These are phyloP conservation scores for Momotus momota DNA, from an alignment of 2,797 vertebrate genomes.

Conservation along the genomic window DNA sequence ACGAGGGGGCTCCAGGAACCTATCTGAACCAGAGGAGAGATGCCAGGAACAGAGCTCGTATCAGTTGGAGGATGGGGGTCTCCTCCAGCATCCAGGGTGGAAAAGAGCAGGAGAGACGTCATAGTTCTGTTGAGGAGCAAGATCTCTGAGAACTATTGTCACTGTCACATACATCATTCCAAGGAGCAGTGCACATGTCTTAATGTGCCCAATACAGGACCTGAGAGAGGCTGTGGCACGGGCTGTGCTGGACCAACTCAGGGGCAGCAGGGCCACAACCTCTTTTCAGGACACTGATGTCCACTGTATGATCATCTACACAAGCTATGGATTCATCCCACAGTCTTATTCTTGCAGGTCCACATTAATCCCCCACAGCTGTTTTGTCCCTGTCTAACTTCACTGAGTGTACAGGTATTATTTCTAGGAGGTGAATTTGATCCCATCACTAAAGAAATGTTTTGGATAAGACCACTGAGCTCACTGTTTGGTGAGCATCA, in stretches of 20 bases:
- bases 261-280: background rate
- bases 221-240: background rate
- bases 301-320: background rate
- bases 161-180: background rate
- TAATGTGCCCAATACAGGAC: background rate
- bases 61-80: background rate
- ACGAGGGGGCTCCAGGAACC: constrained; percentile 69
- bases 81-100: background rate
- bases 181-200: background rate
- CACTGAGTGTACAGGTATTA: background rate
- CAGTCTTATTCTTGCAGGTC: background rate
- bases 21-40: background rate
- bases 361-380: background rate
- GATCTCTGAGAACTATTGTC: background rate
- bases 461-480: background rate
- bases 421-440: background rate
- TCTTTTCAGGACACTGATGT: background rate
- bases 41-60: background rate
- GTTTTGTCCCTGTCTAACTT: background rate
- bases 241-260: background rate
- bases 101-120: background rate
- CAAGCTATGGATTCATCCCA: background rate
- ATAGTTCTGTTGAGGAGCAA: background rate
- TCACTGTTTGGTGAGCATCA: background rate
- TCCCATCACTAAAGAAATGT: background rate